Evolutionary conservation across 53 echinoderm and acorn worm genomes (phyloP).

Genomic region (Hippasteria phrygiana): DNA sequence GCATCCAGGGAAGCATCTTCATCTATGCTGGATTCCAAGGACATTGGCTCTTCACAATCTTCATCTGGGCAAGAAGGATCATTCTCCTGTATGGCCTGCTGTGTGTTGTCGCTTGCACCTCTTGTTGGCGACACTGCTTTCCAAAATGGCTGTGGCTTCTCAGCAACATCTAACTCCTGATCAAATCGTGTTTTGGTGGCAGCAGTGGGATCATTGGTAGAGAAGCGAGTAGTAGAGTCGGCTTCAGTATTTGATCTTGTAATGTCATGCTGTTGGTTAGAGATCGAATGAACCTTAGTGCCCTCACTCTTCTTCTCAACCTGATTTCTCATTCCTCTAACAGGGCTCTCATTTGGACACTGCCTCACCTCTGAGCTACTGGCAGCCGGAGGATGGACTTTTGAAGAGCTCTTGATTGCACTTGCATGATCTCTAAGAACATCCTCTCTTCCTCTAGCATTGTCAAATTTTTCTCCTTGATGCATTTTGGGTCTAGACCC

Average conservation of each 20-base stretch:
- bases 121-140: neutral
- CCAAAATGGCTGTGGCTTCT: neutral
- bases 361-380: neutral
- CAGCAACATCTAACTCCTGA: neutral
- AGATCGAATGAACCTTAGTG: neutral
- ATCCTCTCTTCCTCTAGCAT: neutral
- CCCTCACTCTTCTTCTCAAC: neutral
- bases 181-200: neutral
- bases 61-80: neutral
- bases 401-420: neutral
- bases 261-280: neutral
- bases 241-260: neutral
- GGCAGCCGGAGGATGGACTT: neutral
- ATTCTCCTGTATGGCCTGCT: neutral
- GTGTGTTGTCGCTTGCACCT: neutral
- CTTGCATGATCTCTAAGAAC: neutral
- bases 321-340: neutral
- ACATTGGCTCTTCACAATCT: conserved; percentile 43
- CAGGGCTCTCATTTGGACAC: neutral
- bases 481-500: neutral
- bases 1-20: conserved; percentile 23
- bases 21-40: conserved; percentile 26
- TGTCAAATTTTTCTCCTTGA: neutral
- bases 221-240: neutral
- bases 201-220: conserved; percentile 3